A percentile compares a stretch with the other conserved stretches of the same genome.
Conservation (phyloP, 2,888 invertebrate genomes). For the Zeuzera pyrina region DNA sequence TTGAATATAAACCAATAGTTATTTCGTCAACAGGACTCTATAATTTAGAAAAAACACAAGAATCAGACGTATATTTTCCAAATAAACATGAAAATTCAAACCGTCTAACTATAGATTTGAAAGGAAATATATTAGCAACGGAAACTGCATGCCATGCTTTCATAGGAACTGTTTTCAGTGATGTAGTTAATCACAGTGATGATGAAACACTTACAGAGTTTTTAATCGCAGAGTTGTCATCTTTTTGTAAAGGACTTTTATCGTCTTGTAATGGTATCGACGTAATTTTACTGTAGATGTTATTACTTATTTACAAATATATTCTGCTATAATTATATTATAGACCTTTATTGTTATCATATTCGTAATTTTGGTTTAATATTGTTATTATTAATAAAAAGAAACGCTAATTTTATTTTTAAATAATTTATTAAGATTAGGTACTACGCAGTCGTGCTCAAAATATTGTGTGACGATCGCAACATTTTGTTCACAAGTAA, state of each 20-base stretch:
- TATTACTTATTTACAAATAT: slow-evolving; percentile 20
- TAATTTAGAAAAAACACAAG: slow-evolving; percentile 4
- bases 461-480: slow-evolving; percentile 42
- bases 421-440: slow-evolving; percentile 32
- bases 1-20: slow-evolving; percentile 22
- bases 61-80: slow-evolving; percentile 3
- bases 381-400: not conserved
- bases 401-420: slow-evolving; percentile 1
- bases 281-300: slow-evolving; percentile 45
- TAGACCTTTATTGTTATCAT: slow-evolving; percentile 12
- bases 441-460: slow-evolving; percentile 47
- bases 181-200: slow-evolving; percentile 31
- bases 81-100: slow-evolving; percentile 11
- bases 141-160: slow-evolving; percentile 54
- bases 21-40: slow-evolving; percentile 24
- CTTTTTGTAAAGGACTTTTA: slow-evolving; percentile 58
- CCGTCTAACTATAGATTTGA: slow-evolving; percentile 45
- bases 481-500: slow-evolving; percentile 62
- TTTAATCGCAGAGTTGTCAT: slow-evolving; percentile 46
- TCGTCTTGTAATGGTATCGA: slow-evolving; percentile 55
- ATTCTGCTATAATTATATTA: slow-evolving; percentile 17
- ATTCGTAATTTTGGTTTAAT: not conserved
- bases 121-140: slow-evolving; percentile 54
- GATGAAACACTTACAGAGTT: slow-evolving; percentile 46
- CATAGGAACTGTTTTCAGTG: slow-evolving; percentile 49